These are phyloP conservation scores for Laterallus jamaicensis DNA, from an alignment of 2,113 vertebrate genomes.

Conservation along the genomic window DNA sequence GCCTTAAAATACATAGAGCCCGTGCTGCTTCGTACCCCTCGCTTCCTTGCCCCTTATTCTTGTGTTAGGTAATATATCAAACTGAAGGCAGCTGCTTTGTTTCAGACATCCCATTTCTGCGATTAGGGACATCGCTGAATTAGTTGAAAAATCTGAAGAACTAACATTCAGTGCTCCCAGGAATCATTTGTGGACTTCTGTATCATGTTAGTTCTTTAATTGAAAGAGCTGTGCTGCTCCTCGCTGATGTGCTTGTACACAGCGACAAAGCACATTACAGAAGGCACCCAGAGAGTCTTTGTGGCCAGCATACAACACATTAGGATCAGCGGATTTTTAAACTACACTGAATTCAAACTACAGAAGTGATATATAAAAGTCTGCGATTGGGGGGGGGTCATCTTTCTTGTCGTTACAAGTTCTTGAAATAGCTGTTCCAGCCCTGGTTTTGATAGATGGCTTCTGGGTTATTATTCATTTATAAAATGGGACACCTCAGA, in stretches of 20 bases:
- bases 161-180: neutral
- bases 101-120: neutral
- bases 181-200: neutral
- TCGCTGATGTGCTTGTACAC: neutral
- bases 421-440: constrained; percentile 26
- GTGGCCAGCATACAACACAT: neutral
- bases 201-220: neutral
- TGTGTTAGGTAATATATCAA: neutral
- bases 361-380: neutral
- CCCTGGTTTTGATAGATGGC: neutral
- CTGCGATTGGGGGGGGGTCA: neutral
- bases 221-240: neutral
- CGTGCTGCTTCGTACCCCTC: neutral
- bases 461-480: constrained; percentile 12
- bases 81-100: neutral
- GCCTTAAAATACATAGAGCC: neutral
- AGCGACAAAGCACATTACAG: neutral
- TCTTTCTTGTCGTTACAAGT: neutral
- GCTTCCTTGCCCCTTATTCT: neutral
- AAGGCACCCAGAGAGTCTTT: neutral
- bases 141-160: neutral
- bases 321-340: neutral
- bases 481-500: constrained; percentile 4
- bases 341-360: neutral
- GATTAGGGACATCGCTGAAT: neutral